A percentile compares a stretch with the other conserved stretches of the same genome.
These are phyloP conservation scores for Diadumene lineata DNA, from an alignment of 92 coral and sea anemone genomes.

Conservation along the genomic window DNA sequence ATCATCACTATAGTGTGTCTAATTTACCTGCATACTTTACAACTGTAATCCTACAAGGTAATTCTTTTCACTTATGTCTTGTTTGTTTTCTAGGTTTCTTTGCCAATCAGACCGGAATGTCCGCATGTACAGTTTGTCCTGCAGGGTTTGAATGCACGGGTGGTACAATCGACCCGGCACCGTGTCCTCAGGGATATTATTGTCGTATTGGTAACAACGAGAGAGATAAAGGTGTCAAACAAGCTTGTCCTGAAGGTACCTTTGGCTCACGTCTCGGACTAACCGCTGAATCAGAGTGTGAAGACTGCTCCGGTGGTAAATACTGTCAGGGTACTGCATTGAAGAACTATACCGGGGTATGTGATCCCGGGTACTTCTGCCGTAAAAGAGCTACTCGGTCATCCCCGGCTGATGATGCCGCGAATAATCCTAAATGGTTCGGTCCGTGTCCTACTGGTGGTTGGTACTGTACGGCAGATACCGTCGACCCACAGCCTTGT, in stretches of 20 bases:
- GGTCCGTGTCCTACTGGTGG: constrained; percentile 95
- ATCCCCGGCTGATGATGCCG: constrained; percentile 58
- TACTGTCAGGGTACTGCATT: constrained; percentile 71
- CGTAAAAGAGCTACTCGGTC: constrained; percentile 50
- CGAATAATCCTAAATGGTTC: constrained; percentile 43
- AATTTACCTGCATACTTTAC: no score
- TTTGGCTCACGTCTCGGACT: constrained; percentile 79
- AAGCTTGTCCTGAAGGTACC: constrained; percentile 86
- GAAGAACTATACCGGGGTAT: constrained; percentile 63
- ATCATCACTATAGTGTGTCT: no score
- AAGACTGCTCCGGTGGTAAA: constrained; percentile 76
- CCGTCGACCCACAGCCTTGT: constrained; percentile 63
- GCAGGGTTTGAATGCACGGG: constrained; percentile 74
- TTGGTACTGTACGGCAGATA: constrained; percentile 71
- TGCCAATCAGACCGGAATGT: constrained; percentile 76
- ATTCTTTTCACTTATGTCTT: no score
- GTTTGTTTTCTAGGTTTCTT: constrained; percentile 75
- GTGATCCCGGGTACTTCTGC: constrained; percentile 87
- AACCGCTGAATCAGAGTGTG: constrained; percentile 51
- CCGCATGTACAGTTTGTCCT: constrained; percentile 60
- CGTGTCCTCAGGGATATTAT: constrained; percentile 85
- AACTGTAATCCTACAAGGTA: no score
- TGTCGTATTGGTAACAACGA: constrained; percentile 63
- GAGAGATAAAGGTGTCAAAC: constrained; percentile 54
- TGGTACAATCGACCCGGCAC: constrained; percentile 58